phyloP scores from a whole-genome alignment of 53 echinoderm and acorn worm genomes.

The Stichopus horrens region DNA sequence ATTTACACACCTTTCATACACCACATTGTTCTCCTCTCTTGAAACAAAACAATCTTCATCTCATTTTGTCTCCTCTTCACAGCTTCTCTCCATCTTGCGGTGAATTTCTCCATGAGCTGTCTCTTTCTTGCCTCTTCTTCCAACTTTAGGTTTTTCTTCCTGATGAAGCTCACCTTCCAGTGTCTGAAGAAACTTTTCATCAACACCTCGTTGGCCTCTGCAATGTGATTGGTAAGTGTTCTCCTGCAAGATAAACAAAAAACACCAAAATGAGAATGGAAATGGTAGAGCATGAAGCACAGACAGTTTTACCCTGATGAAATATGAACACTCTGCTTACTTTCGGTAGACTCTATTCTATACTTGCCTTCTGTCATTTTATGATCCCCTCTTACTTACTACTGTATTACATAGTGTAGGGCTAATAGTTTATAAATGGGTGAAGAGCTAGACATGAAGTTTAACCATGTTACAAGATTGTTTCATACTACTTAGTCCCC shows the following conservation, averaged over 20 bases:
- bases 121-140: constrained; percentile 29
- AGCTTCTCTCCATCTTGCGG: constrained; percentile 23
- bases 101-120: constrained; percentile 41
- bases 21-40: not conserved
- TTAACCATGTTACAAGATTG: no score
- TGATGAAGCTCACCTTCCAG: constrained; percentile 54
- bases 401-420: no score
- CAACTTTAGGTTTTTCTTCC: constrained; percentile 42
- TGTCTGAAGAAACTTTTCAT: not conserved
- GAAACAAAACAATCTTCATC: constrained; percentile 4
- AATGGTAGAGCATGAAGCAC: no score
- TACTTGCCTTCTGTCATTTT: no score
- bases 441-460: no score
- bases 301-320: no score
- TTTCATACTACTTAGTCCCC: no score
- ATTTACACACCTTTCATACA: not conserved
- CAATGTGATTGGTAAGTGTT: not conserved
- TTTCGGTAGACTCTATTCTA: no score
- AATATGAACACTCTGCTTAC: no score
- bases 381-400: no score
- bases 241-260: not conserved
- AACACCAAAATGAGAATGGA: not conserved
- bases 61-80: constrained; percentile 52
- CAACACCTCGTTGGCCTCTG: not conserved
- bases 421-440: no score